Base-by-base conservation (phyloP, 2,888 invertebrate species). In the Leucophenga montana region DNA sequence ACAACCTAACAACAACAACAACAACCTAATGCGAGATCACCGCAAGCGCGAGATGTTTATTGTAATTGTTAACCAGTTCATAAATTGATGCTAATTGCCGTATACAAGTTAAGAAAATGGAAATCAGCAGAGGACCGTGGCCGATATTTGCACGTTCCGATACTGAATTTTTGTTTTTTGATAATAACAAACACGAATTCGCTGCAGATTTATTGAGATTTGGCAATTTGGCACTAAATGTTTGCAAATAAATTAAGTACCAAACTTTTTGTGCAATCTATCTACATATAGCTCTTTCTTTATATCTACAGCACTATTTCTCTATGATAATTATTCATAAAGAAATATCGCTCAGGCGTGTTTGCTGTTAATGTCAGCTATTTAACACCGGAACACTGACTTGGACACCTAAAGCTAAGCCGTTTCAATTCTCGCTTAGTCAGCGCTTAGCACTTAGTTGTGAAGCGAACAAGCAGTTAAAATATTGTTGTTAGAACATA, bases 41-140 rank as follows among this genome's bases (percentile, higher is more conserved):
- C 18, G 68, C 39, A 56, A 68, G 56, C 54, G 70, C 66, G 72
- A 77, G 82, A 73, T 82, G 80, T 54, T 18, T 72, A 74, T 73
- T 70, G 66, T 74, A 75, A 73, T 67, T 76, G 80, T 77, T 80
- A 80, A 78, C 78, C 77, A 80, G 78, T 84, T 85, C 73, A 77
- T 80, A 82, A 76, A 73, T 74, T 74, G 74, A 75, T 82, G 85
- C 72, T 85, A 85, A 85, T 85, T 85, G 72, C 22, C 27, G 13
- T 71, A 64, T 54, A 71, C 46, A 67, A 11, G 39, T 39, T 67
- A n/a, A 18, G 46, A 57, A 53, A 68, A 69, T 53, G 70, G 56
- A 53, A 27, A 64, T 44, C 11, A 46, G 14, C 66, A 16, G 13
- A 27, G n/a, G 31, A 39, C 54, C 18, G 39, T 31, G 56, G 22